phyloP scores from a whole-genome alignment of 2,797 vertebrate genomes.

The Hyperoplus immaculatus region DNA sequence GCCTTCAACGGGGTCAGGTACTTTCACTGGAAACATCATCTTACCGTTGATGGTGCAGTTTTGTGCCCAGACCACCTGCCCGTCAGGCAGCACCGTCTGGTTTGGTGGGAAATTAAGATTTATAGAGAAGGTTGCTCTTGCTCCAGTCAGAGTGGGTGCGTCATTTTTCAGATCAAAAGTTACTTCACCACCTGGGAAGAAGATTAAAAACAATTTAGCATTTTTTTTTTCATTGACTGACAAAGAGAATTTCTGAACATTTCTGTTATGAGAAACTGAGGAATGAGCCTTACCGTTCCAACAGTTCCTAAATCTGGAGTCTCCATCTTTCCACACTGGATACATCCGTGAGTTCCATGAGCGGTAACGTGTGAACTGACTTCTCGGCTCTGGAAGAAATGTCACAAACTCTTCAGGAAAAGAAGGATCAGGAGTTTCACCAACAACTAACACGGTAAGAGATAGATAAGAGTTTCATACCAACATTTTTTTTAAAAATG shows the following conservation, averaged over 20 bases:
- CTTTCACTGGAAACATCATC: background rate
- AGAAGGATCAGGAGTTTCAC: background rate
- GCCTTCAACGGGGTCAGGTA: background rate
- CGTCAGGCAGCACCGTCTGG: constrained; percentile 87
- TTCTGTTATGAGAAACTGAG: background rate
- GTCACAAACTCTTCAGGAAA: constrained; percentile 2
- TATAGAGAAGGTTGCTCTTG: constrained; percentile 90
- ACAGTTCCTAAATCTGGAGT: constrained; percentile 83
- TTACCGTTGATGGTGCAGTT: constrained; percentile 85
- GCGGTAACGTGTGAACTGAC: constrained; percentile 82
- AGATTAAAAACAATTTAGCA: background rate
- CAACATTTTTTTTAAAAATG: too few species aligned
- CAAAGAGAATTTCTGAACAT: background rate
- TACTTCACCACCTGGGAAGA: constrained; percentile 88
- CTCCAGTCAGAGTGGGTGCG: constrained; percentile 91
- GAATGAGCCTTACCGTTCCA: constrained; percentile 88
- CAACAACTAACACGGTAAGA: background rate
- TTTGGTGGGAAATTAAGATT: constrained; percentile 89
- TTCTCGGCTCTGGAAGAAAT: constrained; percentile 80
- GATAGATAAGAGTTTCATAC: background rate
- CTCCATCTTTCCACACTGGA: constrained; percentile 89
- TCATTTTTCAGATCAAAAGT: constrained; percentile 91
- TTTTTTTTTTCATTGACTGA: background rate
- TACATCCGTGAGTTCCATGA: constrained; percentile 91
- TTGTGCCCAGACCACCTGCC: constrained; percentile 89